Conservation (phyloP, 2,888 invertebrate species). For the Platynereis dumerilii region DNA sequence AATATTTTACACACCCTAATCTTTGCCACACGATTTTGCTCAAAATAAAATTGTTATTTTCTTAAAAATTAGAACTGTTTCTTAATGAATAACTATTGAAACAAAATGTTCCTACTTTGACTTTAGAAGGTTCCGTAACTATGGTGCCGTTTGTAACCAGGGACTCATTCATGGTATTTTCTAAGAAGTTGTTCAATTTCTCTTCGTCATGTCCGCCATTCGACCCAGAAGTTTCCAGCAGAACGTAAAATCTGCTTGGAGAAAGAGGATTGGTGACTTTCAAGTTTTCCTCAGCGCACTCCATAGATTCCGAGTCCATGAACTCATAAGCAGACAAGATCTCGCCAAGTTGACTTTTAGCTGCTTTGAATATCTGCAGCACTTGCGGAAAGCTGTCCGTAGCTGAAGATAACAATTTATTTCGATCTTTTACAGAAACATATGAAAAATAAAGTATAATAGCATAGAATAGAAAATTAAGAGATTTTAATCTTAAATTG, state of each 20-base stretch:
- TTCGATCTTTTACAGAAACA: no score
- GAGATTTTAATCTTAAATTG: no score
- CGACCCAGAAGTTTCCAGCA: conserved; percentile 73
- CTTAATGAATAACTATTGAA: no score
- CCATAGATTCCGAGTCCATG: conserved; percentile 80
- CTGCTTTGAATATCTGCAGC: conserved; percentile 76
- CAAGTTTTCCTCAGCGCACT: conserved; percentile 71
- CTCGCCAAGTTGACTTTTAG: conserved; percentile 81
- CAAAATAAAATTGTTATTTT: no score
- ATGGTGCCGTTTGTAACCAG: conserved; percentile 83
- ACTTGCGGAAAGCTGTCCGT: conserved; percentile 77
- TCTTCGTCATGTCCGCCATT: conserved; percentile 84
- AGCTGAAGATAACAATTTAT: no score
- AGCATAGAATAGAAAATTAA: no score
- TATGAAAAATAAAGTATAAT: no score
- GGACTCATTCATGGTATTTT: conserved; percentile 74
- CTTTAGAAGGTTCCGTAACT: conserved; percentile 82
- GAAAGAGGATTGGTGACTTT: conserved; percentile 66
- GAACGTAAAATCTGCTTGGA: conserved; percentile 55
- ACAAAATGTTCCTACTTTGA: no score
- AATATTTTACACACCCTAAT: no score
- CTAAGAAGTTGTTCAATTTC: conserved; percentile 81
- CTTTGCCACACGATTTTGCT: no score
- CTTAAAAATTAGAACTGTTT: no score
- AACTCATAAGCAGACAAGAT: conserved; percentile 95